Evolutionary conservation across 2,113 vertebrate species (phyloP), one percentile per base, ranked within the genome.

Genomic region (Zosterops pallidus): DNA sequence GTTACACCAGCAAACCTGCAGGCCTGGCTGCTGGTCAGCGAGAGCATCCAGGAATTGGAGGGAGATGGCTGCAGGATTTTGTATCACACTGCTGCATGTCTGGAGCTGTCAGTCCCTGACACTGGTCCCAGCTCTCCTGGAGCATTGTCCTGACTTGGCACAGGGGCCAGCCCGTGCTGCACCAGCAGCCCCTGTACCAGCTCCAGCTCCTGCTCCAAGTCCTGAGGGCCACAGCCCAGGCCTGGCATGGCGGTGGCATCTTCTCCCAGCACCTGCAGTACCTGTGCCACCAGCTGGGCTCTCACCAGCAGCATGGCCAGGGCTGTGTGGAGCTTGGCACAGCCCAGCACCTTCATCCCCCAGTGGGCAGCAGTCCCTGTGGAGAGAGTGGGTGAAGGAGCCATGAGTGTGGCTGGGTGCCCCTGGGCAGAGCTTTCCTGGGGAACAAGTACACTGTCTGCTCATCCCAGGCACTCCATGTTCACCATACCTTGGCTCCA

Each of bases 231-330:
- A 49, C 79, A 94, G 18, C 89, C 70, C 57, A 96, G 62, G 26
- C 69, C 75, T 14, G n/a, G 42, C 22, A 37, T 0, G 0, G 64
- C 0, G 1, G 19, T 28, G 44, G 41, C 91, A 8, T 82, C 25
- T 31, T 90, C 86, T 39, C 94, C 83, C 26, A 97, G 97, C 10
- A 87, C 69, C 63, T 90, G 95, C 90, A 97, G 72, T 3, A 95
- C 87, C 6, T 9, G 95, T 28, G 94, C 95, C 21, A 93, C 92
- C 80, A 99, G 92, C 82, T 6, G 83, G 4, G 98, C 96, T 72
- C 96, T 97, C 74, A 96, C 94, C 24, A 99, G 92, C 89, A 99
- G 97, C 52, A 97, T 77, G 0, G 97, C 94, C 60, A 98, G 69
- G 1, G 97, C 95, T 26, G 69, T 42, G 52, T 98, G 98, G 79